These are phyloP conservation scores for Dysdera silvatica DNA, from an alignment of 1,140 invertebrate species.

Conservation along the genomic window DNA sequence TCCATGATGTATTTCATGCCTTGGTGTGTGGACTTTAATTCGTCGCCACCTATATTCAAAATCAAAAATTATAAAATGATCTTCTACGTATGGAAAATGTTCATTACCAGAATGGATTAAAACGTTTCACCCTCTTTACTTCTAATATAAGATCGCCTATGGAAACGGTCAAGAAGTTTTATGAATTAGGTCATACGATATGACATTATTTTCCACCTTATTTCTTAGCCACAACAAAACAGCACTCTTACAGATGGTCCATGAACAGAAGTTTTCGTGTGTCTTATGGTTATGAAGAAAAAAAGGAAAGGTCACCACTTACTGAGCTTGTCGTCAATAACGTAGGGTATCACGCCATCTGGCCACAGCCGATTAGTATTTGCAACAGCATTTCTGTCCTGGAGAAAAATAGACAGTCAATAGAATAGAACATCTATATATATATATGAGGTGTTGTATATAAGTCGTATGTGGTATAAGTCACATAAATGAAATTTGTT, in stretches of 20 bases:
- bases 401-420: neutral
- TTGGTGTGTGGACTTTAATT: neutral
- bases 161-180: neutral
- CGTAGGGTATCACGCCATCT: slow-evolving; percentile 32
- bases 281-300: neutral
- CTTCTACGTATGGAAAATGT: neutral
- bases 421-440: too few relatives aligned
- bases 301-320: neutral
- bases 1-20: slow-evolving; percentile 52
- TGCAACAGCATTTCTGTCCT: slow-evolving; percentile 24
- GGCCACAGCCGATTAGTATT: slow-evolving; percentile 30
- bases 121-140: neutral
- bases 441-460: too few relatives aligned
- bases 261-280: too few relatives aligned
- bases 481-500: too few relatives aligned
- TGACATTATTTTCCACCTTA: neutral
- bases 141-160: neutral
- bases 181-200: neutral
- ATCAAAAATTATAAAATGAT: neutral
- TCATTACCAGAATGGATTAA: neutral
- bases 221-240: too few relatives aligned
- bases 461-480: too few relatives aligned
- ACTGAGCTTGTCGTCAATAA: slow-evolving; percentile 28
- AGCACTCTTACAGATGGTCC: neutral
- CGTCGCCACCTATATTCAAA: neutral